Evolutionary conservation across 2,113 vertebrate genomes (phyloP).

Genomic region (Athene noctua): DNA sequence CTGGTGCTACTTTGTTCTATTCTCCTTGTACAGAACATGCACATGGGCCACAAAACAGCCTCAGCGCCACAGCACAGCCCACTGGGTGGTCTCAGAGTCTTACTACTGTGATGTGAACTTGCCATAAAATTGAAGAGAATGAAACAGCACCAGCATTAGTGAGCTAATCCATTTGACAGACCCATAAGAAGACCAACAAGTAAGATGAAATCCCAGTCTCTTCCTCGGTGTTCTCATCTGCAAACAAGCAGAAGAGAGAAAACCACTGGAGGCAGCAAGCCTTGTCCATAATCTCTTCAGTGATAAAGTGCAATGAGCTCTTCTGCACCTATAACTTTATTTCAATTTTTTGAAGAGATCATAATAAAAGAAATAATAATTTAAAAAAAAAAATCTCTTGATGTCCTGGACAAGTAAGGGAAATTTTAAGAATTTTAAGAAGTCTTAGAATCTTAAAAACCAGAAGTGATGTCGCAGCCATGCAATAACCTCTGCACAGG

Average conservation of each 20-base stretch:
- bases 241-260: neutral
- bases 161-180: neutral
- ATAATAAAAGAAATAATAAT: neutral
- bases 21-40: neutral
- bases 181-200: neutral
- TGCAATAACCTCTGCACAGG: neutral
- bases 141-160: neutral
- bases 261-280: neutral
- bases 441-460: neutral
- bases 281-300: neutral
- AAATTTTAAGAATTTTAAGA: neutral
- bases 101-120: neutral
- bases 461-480: neutral
- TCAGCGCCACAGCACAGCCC: neutral
- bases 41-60: neutral
- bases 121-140: neutral
- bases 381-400: neutral
- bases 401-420: neutral
- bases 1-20: neutral
- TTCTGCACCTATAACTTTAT: neutral
- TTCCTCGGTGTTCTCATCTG: neutral
- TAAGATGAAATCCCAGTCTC: neutral
- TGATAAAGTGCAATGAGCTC: neutral
- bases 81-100: neutral
- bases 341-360: neutral